Conservation (phyloP, 2,113 vertebrate species). For the Octodon degus region DNA sequence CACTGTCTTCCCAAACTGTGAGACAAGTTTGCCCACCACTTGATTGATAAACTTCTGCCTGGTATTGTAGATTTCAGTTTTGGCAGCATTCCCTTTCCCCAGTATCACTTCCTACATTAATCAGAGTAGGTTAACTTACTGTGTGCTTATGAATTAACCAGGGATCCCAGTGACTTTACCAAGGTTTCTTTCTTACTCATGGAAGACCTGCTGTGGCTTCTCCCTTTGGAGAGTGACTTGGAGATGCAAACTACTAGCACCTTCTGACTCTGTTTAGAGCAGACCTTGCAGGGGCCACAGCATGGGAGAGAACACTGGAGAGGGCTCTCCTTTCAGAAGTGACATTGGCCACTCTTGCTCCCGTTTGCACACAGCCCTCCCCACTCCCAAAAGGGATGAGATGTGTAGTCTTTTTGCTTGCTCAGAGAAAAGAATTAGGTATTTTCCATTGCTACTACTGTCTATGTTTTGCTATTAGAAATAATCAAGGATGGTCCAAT, state of each 20-base stretch:
- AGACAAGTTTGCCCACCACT: neutral
- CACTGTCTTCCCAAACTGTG: neutral
- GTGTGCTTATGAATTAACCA: neutral
- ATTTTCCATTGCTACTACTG: neutral
- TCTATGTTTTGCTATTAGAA: neutral
- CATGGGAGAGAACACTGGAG: neutral
- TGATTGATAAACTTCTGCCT: neutral
- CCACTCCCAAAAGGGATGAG: neutral
- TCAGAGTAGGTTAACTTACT: neutral
- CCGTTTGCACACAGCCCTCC: neutral
- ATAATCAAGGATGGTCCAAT: neutral
- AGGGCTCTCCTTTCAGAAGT: constrained; percentile 8
- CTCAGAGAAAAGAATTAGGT: neutral
- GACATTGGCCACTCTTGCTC: neutral
- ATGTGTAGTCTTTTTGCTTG: neutral
- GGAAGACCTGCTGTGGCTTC: neutral
- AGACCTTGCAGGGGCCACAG: neutral
- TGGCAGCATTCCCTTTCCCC: neutral
- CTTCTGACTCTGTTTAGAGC: constrained; percentile 12
- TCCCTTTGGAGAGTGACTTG: constrained; percentile 9
- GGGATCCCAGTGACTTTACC: neutral
- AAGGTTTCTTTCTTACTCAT: constrained; percentile 23
- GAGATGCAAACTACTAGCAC: neutral
- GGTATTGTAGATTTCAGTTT: constrained; percentile 7
- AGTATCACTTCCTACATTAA: neutral